Percentiles rank a stretch among this genome's conserved stretches.
Conservation (phyloP, 2,797 vertebrate genomes). For the Neomorphus geoffroyi region DNA sequence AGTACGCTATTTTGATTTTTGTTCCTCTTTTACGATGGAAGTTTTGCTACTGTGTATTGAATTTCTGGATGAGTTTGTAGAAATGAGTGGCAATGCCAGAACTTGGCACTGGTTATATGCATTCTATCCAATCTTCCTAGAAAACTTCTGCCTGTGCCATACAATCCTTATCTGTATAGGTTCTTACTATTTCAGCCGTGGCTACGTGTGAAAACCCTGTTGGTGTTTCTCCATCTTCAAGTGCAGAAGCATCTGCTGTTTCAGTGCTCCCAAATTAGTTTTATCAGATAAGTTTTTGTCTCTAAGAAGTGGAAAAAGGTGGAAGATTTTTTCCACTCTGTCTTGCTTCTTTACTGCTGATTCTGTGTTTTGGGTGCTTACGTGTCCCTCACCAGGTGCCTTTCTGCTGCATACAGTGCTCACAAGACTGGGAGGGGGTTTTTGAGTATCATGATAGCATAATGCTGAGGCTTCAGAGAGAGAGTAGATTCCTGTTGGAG, state of each 20-base stretch:
- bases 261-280: not conserved
- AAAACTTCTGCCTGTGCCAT: not conserved
- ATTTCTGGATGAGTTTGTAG: not conserved
- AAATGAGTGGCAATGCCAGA: not conserved
- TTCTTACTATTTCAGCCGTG: not conserved
- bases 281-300: not conserved
- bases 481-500: not conserved
- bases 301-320: not conserved
- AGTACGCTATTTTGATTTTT: not conserved
- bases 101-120: not conserved
- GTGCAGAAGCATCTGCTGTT: not conserved
- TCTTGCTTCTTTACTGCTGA: not conserved
- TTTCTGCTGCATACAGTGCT: not conserved
- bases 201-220: not conserved
- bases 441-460: not conserved
- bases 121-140: not conserved
- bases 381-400: not conserved
- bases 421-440: not conserved
- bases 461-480: not conserved
- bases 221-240: not conserved
- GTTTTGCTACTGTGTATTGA: not conserved
- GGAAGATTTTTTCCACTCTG: not conserved
- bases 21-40: not conserved
- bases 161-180: not conserved
- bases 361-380: not conserved